Conservation (phyloP, 2,113 vertebrate genomes). For the Platanista minor region DNA sequence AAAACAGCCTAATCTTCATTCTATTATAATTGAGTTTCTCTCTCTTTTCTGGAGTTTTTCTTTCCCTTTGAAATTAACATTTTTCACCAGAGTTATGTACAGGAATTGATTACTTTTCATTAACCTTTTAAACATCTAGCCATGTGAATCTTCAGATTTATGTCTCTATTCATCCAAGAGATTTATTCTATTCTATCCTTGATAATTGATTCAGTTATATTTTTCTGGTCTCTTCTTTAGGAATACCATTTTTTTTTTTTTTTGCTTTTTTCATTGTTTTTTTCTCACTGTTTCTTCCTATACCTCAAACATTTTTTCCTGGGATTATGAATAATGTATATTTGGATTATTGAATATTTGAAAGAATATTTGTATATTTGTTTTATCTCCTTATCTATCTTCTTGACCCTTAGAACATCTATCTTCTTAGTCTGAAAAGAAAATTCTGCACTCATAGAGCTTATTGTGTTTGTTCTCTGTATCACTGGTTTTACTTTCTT, state of each 20-base stretch:
- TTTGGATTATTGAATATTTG: neutral
- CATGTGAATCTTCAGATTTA: neutral
- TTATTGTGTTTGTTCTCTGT: neutral
- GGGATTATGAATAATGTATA: neutral
- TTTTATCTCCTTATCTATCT: neutral
- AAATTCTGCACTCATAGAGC: neutral
- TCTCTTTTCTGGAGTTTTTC: neutral
- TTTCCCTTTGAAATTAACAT: conserved; percentile 20
- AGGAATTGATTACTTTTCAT: neutral
- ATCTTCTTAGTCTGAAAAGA: neutral
- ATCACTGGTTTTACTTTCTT: neutral
- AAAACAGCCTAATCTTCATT: neutral
- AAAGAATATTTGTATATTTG: neutral
- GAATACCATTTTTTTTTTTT: neutral
- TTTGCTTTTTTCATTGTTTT: neutral
- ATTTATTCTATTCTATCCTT: neutral
- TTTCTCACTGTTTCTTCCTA: neutral
- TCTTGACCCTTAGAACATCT: neutral
- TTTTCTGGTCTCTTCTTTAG: neutral
- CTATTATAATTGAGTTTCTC: neutral
- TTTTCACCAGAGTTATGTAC: neutral
- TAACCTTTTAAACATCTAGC: neutral
- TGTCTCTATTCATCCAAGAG: neutral
- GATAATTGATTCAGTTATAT: neutral
- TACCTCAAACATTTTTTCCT: neutral